These are phyloP conservation scores for Oenanthe melanoleuca DNA, from an alignment of 2,113 vertebrate genomes.

Conservation along the genomic window DNA sequence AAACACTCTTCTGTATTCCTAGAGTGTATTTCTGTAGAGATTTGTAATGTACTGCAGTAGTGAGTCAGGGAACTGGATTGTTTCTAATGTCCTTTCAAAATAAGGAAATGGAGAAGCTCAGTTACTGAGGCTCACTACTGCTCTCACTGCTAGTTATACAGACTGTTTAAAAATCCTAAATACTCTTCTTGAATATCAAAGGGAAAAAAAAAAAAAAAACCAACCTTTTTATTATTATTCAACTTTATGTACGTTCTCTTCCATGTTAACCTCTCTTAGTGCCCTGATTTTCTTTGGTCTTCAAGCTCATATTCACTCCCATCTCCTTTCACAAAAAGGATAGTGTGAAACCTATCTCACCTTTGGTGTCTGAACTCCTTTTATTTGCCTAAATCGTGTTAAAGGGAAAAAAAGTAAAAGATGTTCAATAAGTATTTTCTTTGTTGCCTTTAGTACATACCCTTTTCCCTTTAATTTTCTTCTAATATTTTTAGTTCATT, in stretches of 20 bases:
- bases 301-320: background rate
- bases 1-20: background rate
- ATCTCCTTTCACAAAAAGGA: background rate
- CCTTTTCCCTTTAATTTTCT: background rate
- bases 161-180: background rate
- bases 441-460: background rate
- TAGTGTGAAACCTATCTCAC: background rate
- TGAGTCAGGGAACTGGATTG: background rate
- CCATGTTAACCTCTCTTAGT: background rate
- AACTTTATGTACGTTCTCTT: background rate
- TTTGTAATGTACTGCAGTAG: background rate
- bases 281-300: background rate
- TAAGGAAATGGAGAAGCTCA: background rate
- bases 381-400: background rate
- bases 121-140: background rate
- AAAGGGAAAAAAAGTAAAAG: background rate
- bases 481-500: background rate
- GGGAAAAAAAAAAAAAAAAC: rapidly evolving
- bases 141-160: background rate
- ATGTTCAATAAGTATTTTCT: background rate
- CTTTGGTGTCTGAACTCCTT: background rate
- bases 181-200: background rate
- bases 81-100: background rate
- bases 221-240: background rate
- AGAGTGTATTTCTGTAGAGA: background rate